Percentiles rank a stretch among this genome's conserved stretches.
These are phyloP conservation scores for Takifugu rubripes DNA, from an alignment of 2,797 vertebrate genomes.

Conservation along the genomic window DNA sequence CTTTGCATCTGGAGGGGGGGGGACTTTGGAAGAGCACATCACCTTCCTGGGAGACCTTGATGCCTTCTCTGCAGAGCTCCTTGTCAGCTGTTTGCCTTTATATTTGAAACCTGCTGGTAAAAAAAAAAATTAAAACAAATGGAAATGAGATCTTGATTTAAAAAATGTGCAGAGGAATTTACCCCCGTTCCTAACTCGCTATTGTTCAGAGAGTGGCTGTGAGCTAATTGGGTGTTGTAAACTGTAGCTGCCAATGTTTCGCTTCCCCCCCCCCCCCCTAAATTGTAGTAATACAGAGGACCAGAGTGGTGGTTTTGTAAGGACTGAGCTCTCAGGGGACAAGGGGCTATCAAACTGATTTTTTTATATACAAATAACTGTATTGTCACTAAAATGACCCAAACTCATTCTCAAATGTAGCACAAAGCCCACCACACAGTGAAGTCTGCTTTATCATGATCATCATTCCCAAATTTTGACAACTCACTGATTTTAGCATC, in stretches of 20 bases:
- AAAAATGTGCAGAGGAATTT: conserved; percentile 31
- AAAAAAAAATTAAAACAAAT: conserved; percentile 18
- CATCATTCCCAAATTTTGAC: conserved; percentile 43
- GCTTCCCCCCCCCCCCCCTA: conserved; percentile 22
- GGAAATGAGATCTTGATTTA: conserved; percentile 48
- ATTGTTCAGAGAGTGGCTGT: conserved; percentile 44
- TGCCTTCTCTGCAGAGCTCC: conserved; percentile 59
- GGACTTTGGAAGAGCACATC: conserved; percentile 47
- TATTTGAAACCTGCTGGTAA: conserved; percentile 62
- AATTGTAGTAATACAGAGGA: conserved; percentile 38
- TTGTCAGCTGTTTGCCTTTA: conserved; percentile 62
- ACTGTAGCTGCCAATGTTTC: conserved; percentile 29
- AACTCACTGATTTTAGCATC: conserved; percentile 37
- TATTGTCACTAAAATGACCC: conserved; percentile 33
- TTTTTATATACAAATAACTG: conserved; percentile 23
- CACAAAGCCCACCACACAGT: conserved; percentile 36
- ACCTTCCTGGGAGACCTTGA: conserved; percentile 52
- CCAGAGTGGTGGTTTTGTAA: conserved; percentile 41
- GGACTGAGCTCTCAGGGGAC: conserved; percentile 67
- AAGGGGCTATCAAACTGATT: conserved; percentile 48
- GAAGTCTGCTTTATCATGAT: conserved; percentile 22
- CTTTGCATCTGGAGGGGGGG: conserved; percentile 31
- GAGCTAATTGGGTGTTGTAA: conserved; percentile 29
- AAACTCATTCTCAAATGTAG: conserved; percentile 39
- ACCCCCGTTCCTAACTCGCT: conserved; percentile 24